phyloP scores from a whole-genome alignment of 1,140 invertebrate species.

The Drosophila navojoa region DNA sequence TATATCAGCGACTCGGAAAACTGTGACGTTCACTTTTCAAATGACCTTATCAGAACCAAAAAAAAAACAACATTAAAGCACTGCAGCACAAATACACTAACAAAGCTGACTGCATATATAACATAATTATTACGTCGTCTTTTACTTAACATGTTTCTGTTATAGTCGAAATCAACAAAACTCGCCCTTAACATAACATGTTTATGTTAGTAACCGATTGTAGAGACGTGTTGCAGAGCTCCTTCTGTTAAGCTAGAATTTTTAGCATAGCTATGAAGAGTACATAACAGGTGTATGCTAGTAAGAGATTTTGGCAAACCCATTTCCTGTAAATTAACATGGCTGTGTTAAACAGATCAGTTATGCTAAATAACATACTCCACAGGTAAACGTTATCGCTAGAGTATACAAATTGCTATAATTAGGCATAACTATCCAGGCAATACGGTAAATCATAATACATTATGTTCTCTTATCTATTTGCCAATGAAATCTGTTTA shows the following conservation, averaged over 20 bases:
- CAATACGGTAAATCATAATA: not conserved
- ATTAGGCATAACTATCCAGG: slow-evolving; percentile 5
- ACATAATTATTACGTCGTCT: not conserved
- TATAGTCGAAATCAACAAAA: no score
- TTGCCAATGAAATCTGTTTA: slow-evolving; percentile 15
- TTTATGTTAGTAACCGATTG: no score
- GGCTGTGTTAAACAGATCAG: no score
- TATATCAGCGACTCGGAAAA: slow-evolving; percentile 47
- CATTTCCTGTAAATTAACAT: no score
- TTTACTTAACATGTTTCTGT: not conserved
- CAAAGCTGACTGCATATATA: not conserved
- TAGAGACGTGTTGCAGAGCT: no score
- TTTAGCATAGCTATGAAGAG: no score
- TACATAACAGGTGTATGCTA: no score
- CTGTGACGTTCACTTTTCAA: slow-evolving; percentile 58
- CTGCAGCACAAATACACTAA: not conserved
- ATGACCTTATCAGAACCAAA: slow-evolving; percentile 36
- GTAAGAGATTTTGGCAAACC: no score
- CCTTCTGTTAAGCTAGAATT: no score
- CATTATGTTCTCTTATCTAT: slow-evolving; percentile 23
- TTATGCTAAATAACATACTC: not conserved
- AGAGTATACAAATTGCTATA: not conserved
- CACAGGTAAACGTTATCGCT: not conserved
- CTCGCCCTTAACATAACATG: no score
- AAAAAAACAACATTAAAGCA: not conserved